Evolutionary conservation across 2,113 vertebrate genomes (phyloP).

Genomic region (human): GRCh38 chr4:76552501-76553000

Average conservation of each 20-base stretch:
- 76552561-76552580: too few species aligned
- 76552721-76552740: not conserved
- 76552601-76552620: too few species aligned
- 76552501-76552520: too few species aligned
- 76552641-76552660: not conserved
- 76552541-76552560: too few species aligned
- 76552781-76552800: not conserved
- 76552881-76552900: not conserved
- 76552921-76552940: not conserved
- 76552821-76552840: not conserved
- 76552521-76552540: too few species aligned
- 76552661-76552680: too few species aligned
- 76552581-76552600: too few species aligned
- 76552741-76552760: not conserved
- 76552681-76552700: too few species aligned
- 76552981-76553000: not conserved
- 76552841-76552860: not conserved
- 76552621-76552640: not conserved
- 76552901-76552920: not conserved
- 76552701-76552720: not conserved
- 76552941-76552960: not conserved
- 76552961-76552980: not conserved
- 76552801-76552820: not conserved
- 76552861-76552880: not conserved
- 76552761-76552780: not conserved